A percentile compares a stretch with the other conserved stretches of the same genome.
phyloP scores from a whole-genome alignment of 2,113 vertebrate genomes.

The Ivindomyrus marchei region DNA sequence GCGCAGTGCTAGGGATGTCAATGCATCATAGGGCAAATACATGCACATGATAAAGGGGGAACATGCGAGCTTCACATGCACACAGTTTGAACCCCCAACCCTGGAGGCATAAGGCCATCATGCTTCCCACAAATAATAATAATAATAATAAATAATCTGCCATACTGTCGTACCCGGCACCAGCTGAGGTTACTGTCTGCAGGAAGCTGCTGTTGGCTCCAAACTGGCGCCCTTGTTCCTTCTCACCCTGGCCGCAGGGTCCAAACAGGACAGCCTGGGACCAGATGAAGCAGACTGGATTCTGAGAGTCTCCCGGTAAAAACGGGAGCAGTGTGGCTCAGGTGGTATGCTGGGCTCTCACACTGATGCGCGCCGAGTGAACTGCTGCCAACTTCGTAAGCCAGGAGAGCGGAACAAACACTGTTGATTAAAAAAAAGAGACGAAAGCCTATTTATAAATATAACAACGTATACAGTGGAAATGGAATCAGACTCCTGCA shows the following conservation, averaged over 20 bases:
- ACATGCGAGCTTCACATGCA: not conserved
- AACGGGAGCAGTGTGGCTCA: not conserved
- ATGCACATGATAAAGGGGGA: not conserved
- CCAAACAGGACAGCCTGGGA: not conserved
- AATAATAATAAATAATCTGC: not conserved
- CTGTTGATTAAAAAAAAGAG: not conserved
- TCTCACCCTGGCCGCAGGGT: not conserved
- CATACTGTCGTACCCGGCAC: not conserved
- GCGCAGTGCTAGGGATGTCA: not conserved
- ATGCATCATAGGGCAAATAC: not conserved
- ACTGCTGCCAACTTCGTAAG: not conserved
- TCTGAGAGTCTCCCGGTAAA: not conserved
- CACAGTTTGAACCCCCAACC: not conserved
- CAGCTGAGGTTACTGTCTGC: not conserved
- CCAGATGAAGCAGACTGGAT: not conserved
- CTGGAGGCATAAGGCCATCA: not conserved
- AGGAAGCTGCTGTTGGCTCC: not conserved
- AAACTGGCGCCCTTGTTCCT: not conserved
- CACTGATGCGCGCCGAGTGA: not conserved
- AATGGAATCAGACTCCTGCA: not conserved
- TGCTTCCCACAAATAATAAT: not conserved
- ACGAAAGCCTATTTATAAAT: not conserved
- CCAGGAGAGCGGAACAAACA: not conserved
- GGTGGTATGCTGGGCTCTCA: not conserved
- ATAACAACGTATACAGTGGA: not conserved